These are phyloP conservation scores for Cirrhinus molitorella DNA, from an alignment of 2,797 vertebrate genomes.

Conservation along the genomic window DNA sequence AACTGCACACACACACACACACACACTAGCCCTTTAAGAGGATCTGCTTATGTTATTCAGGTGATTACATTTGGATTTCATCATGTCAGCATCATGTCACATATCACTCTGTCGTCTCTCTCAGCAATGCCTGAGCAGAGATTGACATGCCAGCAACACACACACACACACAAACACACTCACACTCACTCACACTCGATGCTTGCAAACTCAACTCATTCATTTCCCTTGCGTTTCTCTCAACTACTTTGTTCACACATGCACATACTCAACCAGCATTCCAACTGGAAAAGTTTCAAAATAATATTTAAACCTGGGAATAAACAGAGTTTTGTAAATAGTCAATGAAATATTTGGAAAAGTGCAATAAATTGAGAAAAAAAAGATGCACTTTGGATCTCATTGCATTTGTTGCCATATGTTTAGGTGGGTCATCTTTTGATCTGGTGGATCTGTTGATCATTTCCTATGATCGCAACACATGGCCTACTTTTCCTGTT, in stretches of 20 bases:
- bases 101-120: slow-evolving; percentile 35
- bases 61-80: slow-evolving; percentile 76
- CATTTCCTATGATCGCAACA: slow-evolving; percentile 7
- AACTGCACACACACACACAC: slow-evolving; percentile 42
- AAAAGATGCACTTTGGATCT: not conserved
- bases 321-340: not conserved
- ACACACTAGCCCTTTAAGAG: slow-evolving; percentile 64
- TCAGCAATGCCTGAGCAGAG: not conserved
- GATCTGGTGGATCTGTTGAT: not conserved
- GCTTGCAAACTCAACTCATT: not conserved
- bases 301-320: not conserved
- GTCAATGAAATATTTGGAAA: not conserved
- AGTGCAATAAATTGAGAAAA: not conserved
- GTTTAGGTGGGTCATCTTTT: slow-evolving; percentile 3
- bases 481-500: slow-evolving; percentile 43
- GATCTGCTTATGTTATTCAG: slow-evolving; percentile 68
- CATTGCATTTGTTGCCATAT: not conserved
- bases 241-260: slow-evolving; percentile 2
- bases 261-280: not conserved
- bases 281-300: not conserved
- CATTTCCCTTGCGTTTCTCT: not conserved
- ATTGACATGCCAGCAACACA: slow-evolving; percentile 9
- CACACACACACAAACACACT: too few relatives aligned
- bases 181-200: slow-evolving; percentile 4
- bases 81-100: slow-evolving; percentile 68